Evolutionary conservation across 2,113 vertebrate genomes (phyloP).

Genomic region (Rhinopomastus cyanomelas): DNA sequence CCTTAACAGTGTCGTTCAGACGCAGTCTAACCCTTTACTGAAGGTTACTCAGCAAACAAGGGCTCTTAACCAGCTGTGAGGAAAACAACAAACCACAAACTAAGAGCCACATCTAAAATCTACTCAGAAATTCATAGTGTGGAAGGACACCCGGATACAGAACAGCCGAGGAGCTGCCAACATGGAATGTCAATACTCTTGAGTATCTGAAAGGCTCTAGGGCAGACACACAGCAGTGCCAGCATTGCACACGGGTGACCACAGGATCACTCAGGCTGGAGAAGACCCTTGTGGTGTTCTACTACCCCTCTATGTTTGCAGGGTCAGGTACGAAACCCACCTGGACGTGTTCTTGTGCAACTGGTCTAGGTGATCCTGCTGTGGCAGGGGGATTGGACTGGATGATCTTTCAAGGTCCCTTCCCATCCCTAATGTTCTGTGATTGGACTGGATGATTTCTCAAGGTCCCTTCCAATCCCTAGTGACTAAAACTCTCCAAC

Average conservation of each 20-base stretch:
- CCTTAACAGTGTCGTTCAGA: neutral
- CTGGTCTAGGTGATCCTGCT: too few relatives aligned
- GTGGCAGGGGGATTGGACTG: too few relatives aligned
- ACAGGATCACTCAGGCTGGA: too few relatives aligned
- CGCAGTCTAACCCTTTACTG: neutral
- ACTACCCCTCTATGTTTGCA: too few relatives aligned
- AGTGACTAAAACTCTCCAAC: neutral
- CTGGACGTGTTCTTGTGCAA: too few relatives aligned
- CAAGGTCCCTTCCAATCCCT: too few relatives aligned
- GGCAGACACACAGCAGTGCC: neutral
- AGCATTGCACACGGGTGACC: neutral
- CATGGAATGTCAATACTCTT: accelerated
- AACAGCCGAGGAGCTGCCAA: neutral
- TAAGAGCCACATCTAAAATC: neutral
- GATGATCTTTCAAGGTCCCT: too few relatives aligned
- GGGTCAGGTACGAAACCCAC: too few relatives aligned
- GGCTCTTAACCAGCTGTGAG: neutral
- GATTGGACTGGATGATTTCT: too few relatives aligned
- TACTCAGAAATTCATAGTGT: neutral
- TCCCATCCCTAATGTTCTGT: too few relatives aligned
- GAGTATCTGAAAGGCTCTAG: neutral
- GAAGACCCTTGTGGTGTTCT: too few relatives aligned
- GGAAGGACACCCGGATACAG: neutral
- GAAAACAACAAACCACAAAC: neutral
- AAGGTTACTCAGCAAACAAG: neutral